Base-by-base conservation (phyloP, 2,888 invertebrate species). In the Rhyacophila evoluta region DNA sequence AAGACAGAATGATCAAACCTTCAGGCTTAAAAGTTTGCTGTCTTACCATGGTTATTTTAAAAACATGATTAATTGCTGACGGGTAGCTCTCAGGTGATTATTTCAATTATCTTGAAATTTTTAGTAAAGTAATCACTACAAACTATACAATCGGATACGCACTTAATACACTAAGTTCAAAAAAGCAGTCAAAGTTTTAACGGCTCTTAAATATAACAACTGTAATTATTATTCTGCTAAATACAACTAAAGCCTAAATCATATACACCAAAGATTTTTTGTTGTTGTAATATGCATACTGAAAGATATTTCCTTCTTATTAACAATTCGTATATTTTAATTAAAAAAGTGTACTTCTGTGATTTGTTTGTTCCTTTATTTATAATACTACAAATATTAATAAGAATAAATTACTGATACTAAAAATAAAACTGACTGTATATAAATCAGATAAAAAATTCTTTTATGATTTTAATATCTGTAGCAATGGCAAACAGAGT, bases 31-130 rank as follows among this genome's bases (percentile, higher is more conserved):
- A 37, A 8, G 68, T 41, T 28, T 29, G 74, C 74, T 74, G 74
- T 74, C 29, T 28, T 29, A 29, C 69, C n/a, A 29, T 11, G 2
- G 10, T 6, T 72, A 36, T 72, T 72, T 72, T 37, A 75, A 77
- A 72, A 75, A 28, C 38, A 73, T 82, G 82, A 79, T 82, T 82
- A 77, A 82, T 82, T 74, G 75, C 78, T 70, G 69, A 27, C 73
- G 70, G 72, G 79, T 80, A 80, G 79, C 67, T 79, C 33, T 28
- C 74, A 70, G 77, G 75, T 72, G 76, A 79, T 79, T 75, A 82
- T 82, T 79, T 82, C 82, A 82, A 82, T 81, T 81, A 79, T 74
- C 73, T 76, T 19, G 25, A 28, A 55, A 25, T 25, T 55, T 55
- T 55, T 19, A 55, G 76, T 70, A 70, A 55, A 55, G 55, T 55